phyloP scores from a whole-genome alignment of 2,888 invertebrate genomes.

The Drosophila maculinotata region DNA sequence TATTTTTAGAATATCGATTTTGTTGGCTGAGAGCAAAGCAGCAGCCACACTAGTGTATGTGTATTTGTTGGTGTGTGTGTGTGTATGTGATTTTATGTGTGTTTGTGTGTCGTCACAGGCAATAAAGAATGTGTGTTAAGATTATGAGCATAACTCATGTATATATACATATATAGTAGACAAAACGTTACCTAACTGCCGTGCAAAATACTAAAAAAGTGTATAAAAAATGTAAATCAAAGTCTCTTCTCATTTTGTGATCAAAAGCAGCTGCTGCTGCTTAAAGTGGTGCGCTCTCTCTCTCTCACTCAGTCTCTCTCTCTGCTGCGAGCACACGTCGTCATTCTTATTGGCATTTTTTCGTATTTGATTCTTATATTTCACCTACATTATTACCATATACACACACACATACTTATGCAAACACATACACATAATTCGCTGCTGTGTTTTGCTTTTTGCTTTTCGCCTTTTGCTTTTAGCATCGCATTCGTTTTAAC shows the following conservation, averaged over 20 bases:
- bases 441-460: constrained; percentile 67
- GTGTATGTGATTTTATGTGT: constrained; percentile 27
- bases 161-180: too few species aligned
- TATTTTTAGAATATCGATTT: constrained; percentile 83
- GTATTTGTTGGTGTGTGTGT: constrained; percentile 27
- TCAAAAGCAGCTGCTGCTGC: constrained; percentile 65
- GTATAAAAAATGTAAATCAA: constrained; percentile 36
- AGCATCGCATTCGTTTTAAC: constrained; percentile 61
- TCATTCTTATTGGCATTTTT: constrained; percentile 64
- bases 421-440: constrained; percentile 40
- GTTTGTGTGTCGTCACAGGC: constrained; percentile 51
- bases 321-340: constrained; percentile 52
- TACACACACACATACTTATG: constrained; percentile 30
- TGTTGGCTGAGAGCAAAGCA: constrained; percentile 62
- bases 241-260: constrained; percentile 39
- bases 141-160: constrained; percentile 74
- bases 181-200: constrained; percentile 73
- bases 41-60: constrained; percentile 42
- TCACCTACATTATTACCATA: constrained; percentile 67
- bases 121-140: constrained; percentile 76
- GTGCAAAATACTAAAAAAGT: constrained; percentile 49
- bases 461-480: constrained; percentile 55
- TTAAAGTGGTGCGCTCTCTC: constrained; percentile 15
- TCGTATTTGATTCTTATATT: constrained; percentile 67
- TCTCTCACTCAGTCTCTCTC: constrained; percentile 31